A percentile compares a stretch with the other conserved stretches of the same genome.
These are phyloP conservation scores for Toxostoma redivivum DNA, from an alignment of 2,113 vertebrate species.

Conservation along the genomic window DNA sequence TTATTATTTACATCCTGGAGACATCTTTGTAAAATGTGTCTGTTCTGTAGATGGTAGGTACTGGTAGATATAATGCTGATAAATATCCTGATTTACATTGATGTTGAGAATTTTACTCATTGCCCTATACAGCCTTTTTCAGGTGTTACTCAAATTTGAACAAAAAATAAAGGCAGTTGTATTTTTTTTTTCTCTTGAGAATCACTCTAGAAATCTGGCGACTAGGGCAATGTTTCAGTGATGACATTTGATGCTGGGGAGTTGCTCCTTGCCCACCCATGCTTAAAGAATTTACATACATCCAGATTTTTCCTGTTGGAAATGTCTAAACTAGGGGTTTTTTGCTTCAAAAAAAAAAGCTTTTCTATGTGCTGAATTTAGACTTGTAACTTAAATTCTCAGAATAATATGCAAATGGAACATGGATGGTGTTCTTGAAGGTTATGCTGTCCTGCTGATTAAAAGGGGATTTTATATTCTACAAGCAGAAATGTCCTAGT, in stretches of 20 bases:
- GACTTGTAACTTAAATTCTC: neutral
- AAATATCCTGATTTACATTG: neutral
- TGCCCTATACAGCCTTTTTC: neutral
- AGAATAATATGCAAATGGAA: neutral
- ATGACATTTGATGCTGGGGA: neutral
- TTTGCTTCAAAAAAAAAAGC: neutral
- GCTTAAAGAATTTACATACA: neutral
- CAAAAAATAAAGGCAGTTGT: neutral
- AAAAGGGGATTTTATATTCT: neutral
- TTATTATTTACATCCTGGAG: conserved; percentile 47
- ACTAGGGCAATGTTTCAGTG: neutral
- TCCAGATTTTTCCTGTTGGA: neutral
- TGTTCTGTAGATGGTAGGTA: neutral
- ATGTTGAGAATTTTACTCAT: neutral
- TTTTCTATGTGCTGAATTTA: neutral
- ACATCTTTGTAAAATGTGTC: neutral
- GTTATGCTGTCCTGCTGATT: neutral
- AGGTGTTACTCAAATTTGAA: neutral
- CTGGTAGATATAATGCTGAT: neutral
- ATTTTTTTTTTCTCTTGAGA: neutral
- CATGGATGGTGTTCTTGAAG: neutral
- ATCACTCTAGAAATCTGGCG: neutral
- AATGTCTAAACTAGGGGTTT: neutral
- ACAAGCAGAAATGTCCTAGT: neutral
- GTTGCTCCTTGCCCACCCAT: neutral